A percentile compares a stretch with the other conserved stretches of the same genome.
Conservation (phyloP, 2,113 vertebrate genomes). For the Zapornia atra region DNA sequence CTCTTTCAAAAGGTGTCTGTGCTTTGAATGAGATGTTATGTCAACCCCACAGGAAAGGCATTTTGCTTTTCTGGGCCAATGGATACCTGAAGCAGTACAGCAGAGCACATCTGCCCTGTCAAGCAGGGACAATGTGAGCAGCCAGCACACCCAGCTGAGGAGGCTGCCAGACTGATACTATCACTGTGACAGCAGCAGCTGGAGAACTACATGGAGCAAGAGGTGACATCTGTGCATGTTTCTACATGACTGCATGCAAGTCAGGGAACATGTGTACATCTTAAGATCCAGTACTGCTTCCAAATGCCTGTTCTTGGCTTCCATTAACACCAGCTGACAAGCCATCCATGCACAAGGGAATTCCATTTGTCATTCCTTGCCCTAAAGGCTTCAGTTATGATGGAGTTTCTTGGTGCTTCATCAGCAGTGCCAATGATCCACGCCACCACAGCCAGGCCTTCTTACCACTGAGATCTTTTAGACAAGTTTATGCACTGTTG, state of each 20-base stretch:
- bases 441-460: background rate
- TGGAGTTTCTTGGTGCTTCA: background rate
- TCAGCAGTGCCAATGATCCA: background rate
- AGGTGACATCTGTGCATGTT: background rate
- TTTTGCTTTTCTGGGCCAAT: background rate
- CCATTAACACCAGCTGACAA: conserved; percentile 37
- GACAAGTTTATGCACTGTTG: background rate
- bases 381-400: background rate
- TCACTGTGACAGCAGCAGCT: background rate
- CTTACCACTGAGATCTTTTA: background rate
- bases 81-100: background rate
- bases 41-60: background rate
- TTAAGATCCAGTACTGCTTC: background rate
- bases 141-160: background rate
- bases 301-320: background rate
- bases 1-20: background rate
- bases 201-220: background rate
- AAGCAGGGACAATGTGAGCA: background rate
- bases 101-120: background rate
- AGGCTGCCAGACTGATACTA: background rate
- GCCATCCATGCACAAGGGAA: background rate
- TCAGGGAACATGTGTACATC: background rate
- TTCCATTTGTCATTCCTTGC: conserved; percentile 22
- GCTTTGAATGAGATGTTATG: background rate
- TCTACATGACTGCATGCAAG: background rate